A percentile compares a stretch with the other conserved stretches of the same genome.
Conservation (phyloP, 2,113 vertebrate species). For the Pelodiscus sinensis region DNA sequence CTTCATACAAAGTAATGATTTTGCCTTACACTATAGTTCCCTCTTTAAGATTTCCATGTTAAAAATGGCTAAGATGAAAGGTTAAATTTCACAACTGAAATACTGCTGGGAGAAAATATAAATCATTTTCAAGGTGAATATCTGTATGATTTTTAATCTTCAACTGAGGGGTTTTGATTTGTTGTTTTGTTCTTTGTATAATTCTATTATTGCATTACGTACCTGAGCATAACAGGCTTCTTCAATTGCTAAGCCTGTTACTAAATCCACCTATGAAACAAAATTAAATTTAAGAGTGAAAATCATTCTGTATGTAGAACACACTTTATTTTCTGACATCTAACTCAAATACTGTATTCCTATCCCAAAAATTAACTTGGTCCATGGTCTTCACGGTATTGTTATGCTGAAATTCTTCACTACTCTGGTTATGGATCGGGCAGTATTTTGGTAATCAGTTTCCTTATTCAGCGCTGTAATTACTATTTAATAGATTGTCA, state of each 20-base stretch:
- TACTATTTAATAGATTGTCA: background rate
- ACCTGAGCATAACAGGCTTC: constrained; percentile 99
- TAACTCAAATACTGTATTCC: background rate
- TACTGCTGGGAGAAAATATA: background rate
- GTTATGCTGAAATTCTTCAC: background rate
- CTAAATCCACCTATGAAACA: constrained; percentile 90
- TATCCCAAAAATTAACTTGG: background rate
- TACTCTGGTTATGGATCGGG: background rate
- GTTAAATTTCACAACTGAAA: background rate
- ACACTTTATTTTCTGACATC: background rate
- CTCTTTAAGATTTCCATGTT: background rate
- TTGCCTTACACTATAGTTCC: background rate
- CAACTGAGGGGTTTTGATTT: fast-evolving
- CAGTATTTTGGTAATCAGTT: background rate
- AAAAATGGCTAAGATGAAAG: background rate
- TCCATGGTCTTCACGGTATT: background rate
- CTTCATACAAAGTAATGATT: background rate
- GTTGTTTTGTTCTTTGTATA: background rate
- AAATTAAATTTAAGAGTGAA: background rate
- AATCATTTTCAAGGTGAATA: background rate
- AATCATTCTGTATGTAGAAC: background rate
- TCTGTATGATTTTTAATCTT: background rate
- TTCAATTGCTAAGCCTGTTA: constrained; percentile 96
- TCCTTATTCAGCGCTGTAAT: background rate
- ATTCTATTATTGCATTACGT: constrained; percentile 46